Evolutionary conservation across 2,888 invertebrate genomes (phyloP).

Genomic region (Agriopis marginaria): DNA sequence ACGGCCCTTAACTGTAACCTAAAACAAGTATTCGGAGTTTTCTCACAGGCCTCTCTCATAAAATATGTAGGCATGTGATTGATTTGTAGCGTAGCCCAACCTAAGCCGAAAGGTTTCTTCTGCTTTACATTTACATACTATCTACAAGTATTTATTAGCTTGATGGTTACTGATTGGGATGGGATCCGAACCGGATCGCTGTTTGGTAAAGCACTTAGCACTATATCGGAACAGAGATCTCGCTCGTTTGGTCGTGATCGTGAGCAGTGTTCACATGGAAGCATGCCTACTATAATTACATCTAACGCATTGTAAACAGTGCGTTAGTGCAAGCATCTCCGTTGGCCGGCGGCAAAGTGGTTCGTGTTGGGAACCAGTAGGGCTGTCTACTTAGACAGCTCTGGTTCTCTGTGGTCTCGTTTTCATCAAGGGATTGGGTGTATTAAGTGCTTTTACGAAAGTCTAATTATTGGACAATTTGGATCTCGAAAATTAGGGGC

Average conservation of each 20-base stretch:
- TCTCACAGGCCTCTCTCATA: conserved; percentile 31
- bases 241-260: conserved; percentile 58
- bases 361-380: conserved; percentile 23
- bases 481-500: too few species aligned
- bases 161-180: conserved; percentile 35
- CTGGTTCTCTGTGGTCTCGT: background rate
- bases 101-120: conserved; percentile 29
- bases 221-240: conserved; percentile 55
- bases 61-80: conserved; percentile 35
- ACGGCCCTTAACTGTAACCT: conserved; percentile 23
- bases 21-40: conserved; percentile 23
- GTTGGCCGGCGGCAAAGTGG: conserved; percentile 40
- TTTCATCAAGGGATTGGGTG: background rate
- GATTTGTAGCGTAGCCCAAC: conserved; percentile 33
- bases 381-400: conserved; percentile 41
- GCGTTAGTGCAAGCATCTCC: conserved; percentile 49
- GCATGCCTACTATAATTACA: conserved; percentile 73
- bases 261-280: conserved; percentile 61
- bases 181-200: conserved; percentile 40
- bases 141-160: conserved; percentile 34
- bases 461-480: background rate
- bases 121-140: conserved; percentile 39
- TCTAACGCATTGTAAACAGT: conserved; percentile 77
- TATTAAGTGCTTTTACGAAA: too few species aligned
- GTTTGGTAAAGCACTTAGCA: conserved; percentile 49